These are phyloP conservation scores for Mesoligia furuncula DNA, from an alignment of 2,888 invertebrate species.

Conservation along the genomic window DNA sequence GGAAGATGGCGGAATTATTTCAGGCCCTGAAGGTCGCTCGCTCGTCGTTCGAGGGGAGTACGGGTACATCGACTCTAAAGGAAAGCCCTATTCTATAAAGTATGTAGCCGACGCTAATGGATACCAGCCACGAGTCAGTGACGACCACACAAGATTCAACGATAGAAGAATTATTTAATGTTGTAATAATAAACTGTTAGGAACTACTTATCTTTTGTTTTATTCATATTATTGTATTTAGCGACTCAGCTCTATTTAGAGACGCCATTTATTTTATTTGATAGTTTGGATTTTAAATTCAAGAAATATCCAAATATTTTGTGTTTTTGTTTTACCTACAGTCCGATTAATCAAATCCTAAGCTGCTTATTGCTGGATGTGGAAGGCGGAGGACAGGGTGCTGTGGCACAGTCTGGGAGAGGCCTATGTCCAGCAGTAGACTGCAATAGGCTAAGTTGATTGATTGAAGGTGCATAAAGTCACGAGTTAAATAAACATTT, in stretches of 20 bases:
- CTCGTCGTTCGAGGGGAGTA: slow-evolving; percentile 86
- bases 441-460: too few relatives aligned
- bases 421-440: too few relatives aligned
- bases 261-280: neutral
- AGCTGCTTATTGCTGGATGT: too few relatives aligned
- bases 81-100: slow-evolving; percentile 78
- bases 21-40: slow-evolving; percentile 65
- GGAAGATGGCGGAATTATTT: slow-evolving; percentile 84
- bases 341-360: neutral
- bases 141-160: slow-evolving; percentile 80
- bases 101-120: slow-evolving; percentile 92
- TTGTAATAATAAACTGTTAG: slow-evolving; percentile 41
- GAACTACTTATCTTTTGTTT: slow-evolving; percentile 11
- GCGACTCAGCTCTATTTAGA: neutral
- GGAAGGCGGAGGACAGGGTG: too few relatives aligned
- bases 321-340: neutral
- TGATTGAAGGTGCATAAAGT: too few relatives aligned
- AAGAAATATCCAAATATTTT: too few relatives aligned
- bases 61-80: slow-evolving; percentile 89
- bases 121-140: slow-evolving; percentile 75
- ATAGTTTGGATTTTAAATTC: neutral
- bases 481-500: too few relatives aligned
- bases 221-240: neutral
- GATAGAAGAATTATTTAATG: slow-evolving; percentile 82
- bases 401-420: too few relatives aligned